phyloP scores from a whole-genome alignment of 2,888 invertebrate species.

The Callimorpha dominula region DNA sequence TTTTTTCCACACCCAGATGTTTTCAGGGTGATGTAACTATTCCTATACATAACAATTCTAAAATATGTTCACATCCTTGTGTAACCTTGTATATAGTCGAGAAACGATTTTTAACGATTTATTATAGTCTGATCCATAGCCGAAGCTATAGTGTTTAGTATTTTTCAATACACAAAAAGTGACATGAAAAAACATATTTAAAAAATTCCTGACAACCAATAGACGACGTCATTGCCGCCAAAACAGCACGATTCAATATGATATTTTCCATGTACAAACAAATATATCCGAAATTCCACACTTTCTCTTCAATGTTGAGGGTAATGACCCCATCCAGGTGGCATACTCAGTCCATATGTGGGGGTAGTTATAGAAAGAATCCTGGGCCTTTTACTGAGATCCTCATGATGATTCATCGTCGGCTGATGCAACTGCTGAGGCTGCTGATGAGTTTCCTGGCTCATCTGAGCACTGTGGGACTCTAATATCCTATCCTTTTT shows the following conservation, averaged over 20 bases:
- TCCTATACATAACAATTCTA: too few species aligned
- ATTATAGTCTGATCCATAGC: too few species aligned
- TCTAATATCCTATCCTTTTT: slow-evolving; percentile 73
- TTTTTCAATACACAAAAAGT: too few species aligned
- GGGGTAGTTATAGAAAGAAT: slow-evolving; percentile 68
- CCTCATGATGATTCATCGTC: slow-evolving; percentile 61
- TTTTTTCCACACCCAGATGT: too few species aligned
- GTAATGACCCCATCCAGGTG: slow-evolving; percentile 77
- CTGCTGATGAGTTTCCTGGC: slow-evolving; percentile 28
- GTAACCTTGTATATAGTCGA: too few species aligned
- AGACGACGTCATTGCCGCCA: neutral
- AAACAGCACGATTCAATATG: neutral
- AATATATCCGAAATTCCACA: neutral
- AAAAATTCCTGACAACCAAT: neutral
- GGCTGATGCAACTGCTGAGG: slow-evolving; percentile 44
- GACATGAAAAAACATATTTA: too few species aligned
- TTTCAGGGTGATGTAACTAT: too few species aligned
- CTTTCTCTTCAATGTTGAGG: slow-evolving; percentile 65
- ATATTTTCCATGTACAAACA: neutral
- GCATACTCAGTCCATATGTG: slow-evolving; percentile 67
- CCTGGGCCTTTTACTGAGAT: slow-evolving; percentile 71
- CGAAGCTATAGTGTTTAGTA: too few species aligned
- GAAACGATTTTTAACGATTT: too few species aligned
- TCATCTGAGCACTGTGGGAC: slow-evolving; percentile 42
- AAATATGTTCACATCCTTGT: too few species aligned